A percentile compares a stretch with the other conserved stretches of the same genome.
These are phyloP conservation scores for Drosophila paracracens DNA, from an alignment of 2,888 invertebrate genomes.

Conservation along the genomic window DNA sequence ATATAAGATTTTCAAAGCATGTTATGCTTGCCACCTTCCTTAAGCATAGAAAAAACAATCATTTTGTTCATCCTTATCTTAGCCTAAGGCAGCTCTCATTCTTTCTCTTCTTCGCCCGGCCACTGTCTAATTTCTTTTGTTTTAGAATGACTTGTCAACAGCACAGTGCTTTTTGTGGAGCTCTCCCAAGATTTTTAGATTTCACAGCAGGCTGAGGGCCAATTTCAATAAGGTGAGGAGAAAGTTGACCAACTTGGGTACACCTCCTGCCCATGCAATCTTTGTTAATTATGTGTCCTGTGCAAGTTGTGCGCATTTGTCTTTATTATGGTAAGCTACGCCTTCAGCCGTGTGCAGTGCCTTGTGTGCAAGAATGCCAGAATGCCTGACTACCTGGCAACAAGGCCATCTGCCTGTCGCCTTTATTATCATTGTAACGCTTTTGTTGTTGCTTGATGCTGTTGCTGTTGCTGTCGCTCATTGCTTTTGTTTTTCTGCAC, in stretches of 20 bases:
- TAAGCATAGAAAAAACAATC: background rate
- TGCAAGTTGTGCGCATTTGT: conserved; percentile 77
- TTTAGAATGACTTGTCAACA: conserved; percentile 13
- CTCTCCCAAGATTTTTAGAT: conserved; percentile 16
- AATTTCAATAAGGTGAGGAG: conserved; percentile 32
- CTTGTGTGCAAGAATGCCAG: conserved; percentile 31
- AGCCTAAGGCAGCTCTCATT: background rate
- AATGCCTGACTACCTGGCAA: conserved; percentile 59
- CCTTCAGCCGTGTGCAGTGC: conserved; percentile 16
- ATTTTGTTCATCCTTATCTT: background rate
- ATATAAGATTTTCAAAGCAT: background rate
- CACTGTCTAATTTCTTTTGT: background rate
- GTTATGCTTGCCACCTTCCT: background rate
- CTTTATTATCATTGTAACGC: conserved; percentile 75
- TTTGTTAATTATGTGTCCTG: conserved; percentile 75
- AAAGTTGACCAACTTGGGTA: conserved; percentile 29
- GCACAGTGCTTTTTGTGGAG: conserved; percentile 15
- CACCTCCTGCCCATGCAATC: conserved; percentile 15
- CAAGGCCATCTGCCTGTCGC: conserved; percentile 73
- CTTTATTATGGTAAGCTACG: conserved; percentile 67
- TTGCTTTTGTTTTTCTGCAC: conserved; percentile 72
- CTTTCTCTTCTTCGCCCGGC: background rate
- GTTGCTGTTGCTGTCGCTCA: conserved; percentile 34
- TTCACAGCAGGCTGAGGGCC: background rate
- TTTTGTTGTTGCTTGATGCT: conserved; percentile 47